These are phyloP conservation scores for Tamandua tetradactyla DNA, from an alignment of 2,797 vertebrate genomes.

Conservation along the genomic window DNA sequence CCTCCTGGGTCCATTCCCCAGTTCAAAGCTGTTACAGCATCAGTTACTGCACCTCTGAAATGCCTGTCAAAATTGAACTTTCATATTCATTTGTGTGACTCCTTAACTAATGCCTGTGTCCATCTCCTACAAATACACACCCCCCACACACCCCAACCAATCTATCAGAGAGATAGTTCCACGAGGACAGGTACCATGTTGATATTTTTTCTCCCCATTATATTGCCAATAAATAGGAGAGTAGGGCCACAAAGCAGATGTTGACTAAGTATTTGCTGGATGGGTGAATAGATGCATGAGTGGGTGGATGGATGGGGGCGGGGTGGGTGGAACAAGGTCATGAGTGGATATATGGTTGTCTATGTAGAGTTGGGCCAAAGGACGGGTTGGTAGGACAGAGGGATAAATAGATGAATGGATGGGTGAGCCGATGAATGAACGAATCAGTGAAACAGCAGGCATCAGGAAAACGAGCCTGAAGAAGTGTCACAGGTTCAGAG, in stretches of 20 bases:
- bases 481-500: not conserved
- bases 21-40: not conserved
- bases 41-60: not conserved
- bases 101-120: not conserved
- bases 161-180: not conserved
- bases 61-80: not conserved
- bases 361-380: not conserved
- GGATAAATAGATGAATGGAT: not conserved
- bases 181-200: accelerated
- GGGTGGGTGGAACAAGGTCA: not conserved
- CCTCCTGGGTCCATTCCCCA: not conserved
- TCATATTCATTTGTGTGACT: not conserved
- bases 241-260: not conserved
- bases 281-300: no score
- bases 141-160: not conserved
- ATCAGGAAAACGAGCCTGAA: not conserved
- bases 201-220: not conserved
- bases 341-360: not conserved
- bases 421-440: not conserved
- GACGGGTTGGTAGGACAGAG: not conserved
- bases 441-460: not conserved
- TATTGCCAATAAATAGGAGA: not conserved
- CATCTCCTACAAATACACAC: not conserved
- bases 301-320: not conserved
- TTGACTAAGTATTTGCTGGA: not conserved